Evolutionary conservation across 2,797 vertebrate species (phyloP), one percentile per base, ranked within the genome.

Genomic region (Phataginus tetradactyla): DNA sequence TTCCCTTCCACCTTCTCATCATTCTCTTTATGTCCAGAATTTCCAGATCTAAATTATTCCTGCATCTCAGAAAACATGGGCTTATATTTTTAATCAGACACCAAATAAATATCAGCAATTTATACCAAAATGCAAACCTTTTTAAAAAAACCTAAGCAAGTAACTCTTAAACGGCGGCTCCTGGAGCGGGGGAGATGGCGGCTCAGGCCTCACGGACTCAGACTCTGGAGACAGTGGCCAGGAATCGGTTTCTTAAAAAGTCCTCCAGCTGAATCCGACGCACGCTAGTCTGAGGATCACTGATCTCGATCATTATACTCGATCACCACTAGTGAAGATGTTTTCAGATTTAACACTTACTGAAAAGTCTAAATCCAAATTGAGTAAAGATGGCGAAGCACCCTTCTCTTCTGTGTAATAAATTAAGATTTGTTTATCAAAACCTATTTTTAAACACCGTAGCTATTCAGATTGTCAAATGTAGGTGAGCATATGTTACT

Each of bases 21-120:
- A 57, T 75, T 42, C 85, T 90, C 20, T 90, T 93, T 51, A 59
- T 53, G 13, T 68, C 66, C 18, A 85, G 42, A 57, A 72, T 90
- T 91, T 92, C 95, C 42, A 93, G 10, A 68, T 90, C 29, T 90
- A 87, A 86, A 95, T 92, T 91, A 63, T 72, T 34, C 37, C 64
- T 78, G 53, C 5, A 86, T 77, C 53, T 93, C 10, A 32, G 21
- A 80, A 93, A 84, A 72, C 18, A 21, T 78, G 39, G 8, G 0
- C 17, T 77, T 7, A 6, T 59, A 14, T 39, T 85, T 96, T 88
- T 91, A 97, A 93, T 83, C 14, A 74, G 6, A n/a, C 7, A 81
- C 29, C 34, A 75, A 87, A 81, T 79, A 86, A 71, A 88, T 85
- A 34, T 45, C 27, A 91, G 53, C 15, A 72, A n/a, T 78, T 78